These are phyloP conservation scores for Lottia gigantea DNA, from an alignment of 2,888 invertebrate genomes.

Conservation along the genomic window DNA sequence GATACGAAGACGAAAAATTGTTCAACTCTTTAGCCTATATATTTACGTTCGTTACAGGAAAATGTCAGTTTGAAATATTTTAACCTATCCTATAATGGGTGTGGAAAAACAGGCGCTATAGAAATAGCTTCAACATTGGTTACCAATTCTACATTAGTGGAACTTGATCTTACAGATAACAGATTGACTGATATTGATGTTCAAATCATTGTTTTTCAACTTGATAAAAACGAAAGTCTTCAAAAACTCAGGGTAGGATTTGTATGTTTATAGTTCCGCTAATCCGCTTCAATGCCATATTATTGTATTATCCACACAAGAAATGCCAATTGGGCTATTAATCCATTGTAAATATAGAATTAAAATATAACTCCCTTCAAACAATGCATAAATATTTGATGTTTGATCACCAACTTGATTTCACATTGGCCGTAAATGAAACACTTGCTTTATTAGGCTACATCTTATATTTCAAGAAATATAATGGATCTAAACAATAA, in stretches of 20 bases:
- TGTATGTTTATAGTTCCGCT: too few relatives aligned
- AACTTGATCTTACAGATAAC: conserved; percentile 55
- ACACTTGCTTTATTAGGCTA: too few relatives aligned
- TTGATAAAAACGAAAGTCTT: conserved; percentile 43
- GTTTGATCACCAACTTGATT: too few relatives aligned
- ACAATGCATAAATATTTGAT: too few relatives aligned
- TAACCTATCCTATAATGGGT: conserved; percentile 53
- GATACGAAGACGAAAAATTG: too few relatives aligned
- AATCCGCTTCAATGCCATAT: neutral
- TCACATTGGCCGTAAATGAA: too few relatives aligned
- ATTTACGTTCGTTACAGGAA: conserved; percentile 35
- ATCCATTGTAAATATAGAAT: too few relatives aligned
- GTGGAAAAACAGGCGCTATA: conserved; percentile 46
- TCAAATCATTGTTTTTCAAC: conserved; percentile 35
- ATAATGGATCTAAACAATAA: too few relatives aligned
- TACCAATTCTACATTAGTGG: conserved; percentile 45
- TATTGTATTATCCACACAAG: too few relatives aligned
- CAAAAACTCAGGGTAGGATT: conserved; percentile 35
- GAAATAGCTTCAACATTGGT: conserved; percentile 42
- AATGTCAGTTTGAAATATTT: conserved; percentile 51
- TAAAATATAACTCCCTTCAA: too few relatives aligned
- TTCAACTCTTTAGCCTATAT: neutral
- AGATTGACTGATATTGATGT: conserved; percentile 48
- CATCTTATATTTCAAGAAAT: too few relatives aligned
- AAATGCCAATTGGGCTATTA: too few relatives aligned